These are phyloP conservation scores for Pasiphila rectangulata DNA, from an alignment of 2,888 invertebrate species.

Conservation along the genomic window DNA sequence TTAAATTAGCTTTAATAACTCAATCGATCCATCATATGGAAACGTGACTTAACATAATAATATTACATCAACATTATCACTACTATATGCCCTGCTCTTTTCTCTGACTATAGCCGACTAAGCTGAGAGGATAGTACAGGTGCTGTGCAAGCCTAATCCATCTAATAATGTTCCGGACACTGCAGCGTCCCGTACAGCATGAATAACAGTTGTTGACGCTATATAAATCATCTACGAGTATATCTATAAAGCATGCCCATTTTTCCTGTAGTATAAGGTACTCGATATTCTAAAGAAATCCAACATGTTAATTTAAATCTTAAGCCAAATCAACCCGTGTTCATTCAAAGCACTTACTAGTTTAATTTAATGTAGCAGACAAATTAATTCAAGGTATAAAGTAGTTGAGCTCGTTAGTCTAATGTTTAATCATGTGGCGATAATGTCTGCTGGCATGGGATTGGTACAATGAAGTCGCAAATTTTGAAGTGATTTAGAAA, in stretches of 20 bases:
- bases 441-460: slow-evolving; percentile 46
- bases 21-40: not conserved
- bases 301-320: slow-evolving; percentile 6
- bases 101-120: no score
- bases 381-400: slow-evolving; percentile 50
- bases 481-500: no score
- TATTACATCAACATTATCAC: not conserved
- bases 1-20: slow-evolving; percentile 3
- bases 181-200: no score
- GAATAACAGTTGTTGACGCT: no score
- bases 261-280: no score
- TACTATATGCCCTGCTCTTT: no score
- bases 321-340: slow-evolving; percentile 15
- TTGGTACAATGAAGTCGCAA: slow-evolving; percentile 1
- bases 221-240: no score
- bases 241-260: no score
- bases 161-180: no score
- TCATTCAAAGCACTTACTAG: slow-evolving; percentile 24
- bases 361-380: slow-evolving; percentile 31
- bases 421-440: slow-evolving; percentile 47
- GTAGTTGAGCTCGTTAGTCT: slow-evolving; percentile 53
- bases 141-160: no score
- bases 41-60: slow-evolving; percentile 2
- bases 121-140: no score
- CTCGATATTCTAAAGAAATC: not conserved